Base-by-base conservation (phyloP, 2,113 vertebrate genomes). In the Pogona vitticeps region DNA sequence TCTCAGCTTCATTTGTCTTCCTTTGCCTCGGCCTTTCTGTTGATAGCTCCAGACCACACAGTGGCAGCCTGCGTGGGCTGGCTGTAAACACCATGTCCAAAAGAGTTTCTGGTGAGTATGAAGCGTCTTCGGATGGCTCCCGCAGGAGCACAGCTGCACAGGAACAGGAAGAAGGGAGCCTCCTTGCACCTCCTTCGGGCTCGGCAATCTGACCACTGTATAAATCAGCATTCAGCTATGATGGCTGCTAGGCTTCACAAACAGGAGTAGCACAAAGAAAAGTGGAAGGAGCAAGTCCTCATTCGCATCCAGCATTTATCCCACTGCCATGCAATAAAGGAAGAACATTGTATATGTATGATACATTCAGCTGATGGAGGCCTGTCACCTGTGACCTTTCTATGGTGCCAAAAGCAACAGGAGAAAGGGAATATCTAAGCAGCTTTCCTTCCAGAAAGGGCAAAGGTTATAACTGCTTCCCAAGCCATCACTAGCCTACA, bases 101-200 rank as follows among this genome's bases (percentile, higher is more conserved):
- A 20, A 86, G 91, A 92, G 90, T 88, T n/a, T 94, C 90, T 95
- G 92, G 92, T 88, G 93, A 89, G 76, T 76, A 90, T 91, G 92
- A 18, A 73, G 70, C 26, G 28, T 79, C 86, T 76, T 67, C 21
- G 73, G 58, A 89, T 86, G 76, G 71, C 88, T 92, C 94, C 95
- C 92, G 0, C 88, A 89, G 94, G 94, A 96, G 86, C 94, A 92
- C 93, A 96, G 94, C 94, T 95, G 91, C 90, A 90, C 94, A 88
- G 86, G 92, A 95, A 94, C 92, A 94, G 92, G 92, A 95, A 93
- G 36, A n/a, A 86, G 91, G 88, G 87, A 91, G 83, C 70, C 89
- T 93, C 88, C 93, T 95, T 75, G 73, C 92, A 87, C 84, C 56
- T 92, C 82, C 92, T 91, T 83, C 91, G 94, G 92, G 94, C 93